Conservation (phyloP, 2,888 invertebrate genomes). For the Hypsopygia costalis region DNA sequence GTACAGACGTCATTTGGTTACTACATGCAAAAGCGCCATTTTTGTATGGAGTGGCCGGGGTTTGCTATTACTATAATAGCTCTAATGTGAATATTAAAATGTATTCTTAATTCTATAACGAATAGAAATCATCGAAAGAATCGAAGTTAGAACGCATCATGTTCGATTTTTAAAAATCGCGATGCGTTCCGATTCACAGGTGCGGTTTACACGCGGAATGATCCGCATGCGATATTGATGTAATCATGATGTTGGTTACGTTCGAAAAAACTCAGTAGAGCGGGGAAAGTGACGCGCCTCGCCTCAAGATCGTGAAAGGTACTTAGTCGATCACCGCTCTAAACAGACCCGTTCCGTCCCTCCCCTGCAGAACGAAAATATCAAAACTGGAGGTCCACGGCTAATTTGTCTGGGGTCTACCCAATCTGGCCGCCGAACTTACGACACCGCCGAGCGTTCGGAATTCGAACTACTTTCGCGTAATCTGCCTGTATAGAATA, state of each 20-base stretch:
- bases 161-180: too few species aligned
- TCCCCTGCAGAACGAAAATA: constrained; percentile 22
- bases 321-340: constrained; percentile 57
- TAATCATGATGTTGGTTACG: constrained; percentile 65
- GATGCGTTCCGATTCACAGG: constrained; percentile 49
- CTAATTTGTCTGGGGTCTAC: constrained; percentile 51
- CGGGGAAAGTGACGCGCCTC: constrained; percentile 74
- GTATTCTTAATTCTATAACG: too few species aligned
- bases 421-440: constrained; percentile 54
- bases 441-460: constrained; percentile 65
- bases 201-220: constrained; percentile 58
- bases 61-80: too few species aligned
- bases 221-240: constrained; percentile 73
- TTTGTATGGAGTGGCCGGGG: too few species aligned
- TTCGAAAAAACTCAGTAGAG: constrained; percentile 73
- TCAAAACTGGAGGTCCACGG: constrained; percentile 23
- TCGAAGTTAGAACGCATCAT: too few species aligned
- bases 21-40: too few species aligned
- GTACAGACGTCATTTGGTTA: too few species aligned
- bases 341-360: constrained; percentile 45
- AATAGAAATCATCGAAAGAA: too few species aligned
- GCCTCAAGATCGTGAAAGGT: constrained; percentile 76
- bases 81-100: too few species aligned
- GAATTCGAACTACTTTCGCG: constrained; percentile 78
- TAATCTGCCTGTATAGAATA: constrained; percentile 66